phyloP scores from a whole-genome alignment of 2,113 vertebrate genomes.

The Paradoxurus hermaphroditus region DNA sequence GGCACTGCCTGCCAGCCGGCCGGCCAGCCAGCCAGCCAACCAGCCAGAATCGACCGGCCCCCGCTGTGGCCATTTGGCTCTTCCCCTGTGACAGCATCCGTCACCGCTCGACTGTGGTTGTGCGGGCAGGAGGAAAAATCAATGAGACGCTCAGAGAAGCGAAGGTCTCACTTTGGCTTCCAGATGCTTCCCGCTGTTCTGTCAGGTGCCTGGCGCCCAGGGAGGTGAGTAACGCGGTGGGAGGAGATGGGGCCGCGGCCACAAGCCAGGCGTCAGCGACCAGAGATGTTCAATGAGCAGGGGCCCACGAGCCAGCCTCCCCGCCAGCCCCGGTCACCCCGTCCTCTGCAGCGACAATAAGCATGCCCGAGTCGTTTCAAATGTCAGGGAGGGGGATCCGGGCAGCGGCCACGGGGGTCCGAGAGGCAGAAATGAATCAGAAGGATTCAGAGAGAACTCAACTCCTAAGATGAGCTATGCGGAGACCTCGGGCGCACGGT shows the following conservation, averaged over 20 bases:
- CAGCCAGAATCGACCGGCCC: neutral
- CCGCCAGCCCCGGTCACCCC: neutral
- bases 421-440: neutral
- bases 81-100: neutral
- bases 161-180: neutral
- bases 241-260: rapidly evolving
- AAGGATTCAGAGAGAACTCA: neutral
- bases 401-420: rapidly evolving
- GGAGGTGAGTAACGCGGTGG: rapidly evolving
- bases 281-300: neutral
- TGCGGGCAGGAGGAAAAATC: neutral
- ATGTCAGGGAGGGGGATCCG: neutral
- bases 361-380: neutral
- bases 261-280: neutral
- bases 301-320: neutral
- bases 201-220: neutral
- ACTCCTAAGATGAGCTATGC: neutral
- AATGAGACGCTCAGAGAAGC: neutral
- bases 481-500: rapidly evolving
- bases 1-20: neutral
- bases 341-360: neutral
- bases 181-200: neutral
- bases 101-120: neutral
- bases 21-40: neutral
- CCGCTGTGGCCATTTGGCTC: neutral